phyloP scores from a whole-genome alignment of 30 jellyfish, hydroid and myxozoan species.

The Pseudorhiza aurosa region DNA sequence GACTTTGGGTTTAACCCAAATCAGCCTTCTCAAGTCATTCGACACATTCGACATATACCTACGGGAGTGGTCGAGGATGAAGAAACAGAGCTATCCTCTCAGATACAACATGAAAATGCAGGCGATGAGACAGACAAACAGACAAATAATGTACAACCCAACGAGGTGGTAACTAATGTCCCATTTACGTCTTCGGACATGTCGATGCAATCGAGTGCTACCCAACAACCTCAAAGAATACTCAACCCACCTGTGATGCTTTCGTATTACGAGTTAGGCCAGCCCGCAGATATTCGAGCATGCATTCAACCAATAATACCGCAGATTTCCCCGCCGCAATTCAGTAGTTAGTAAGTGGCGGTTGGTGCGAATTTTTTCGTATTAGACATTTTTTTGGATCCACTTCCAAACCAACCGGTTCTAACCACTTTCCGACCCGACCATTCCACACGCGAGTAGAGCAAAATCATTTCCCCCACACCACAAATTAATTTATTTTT shows the following conservation, averaged over 20 bases:
- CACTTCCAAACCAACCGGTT: too few relatives aligned
- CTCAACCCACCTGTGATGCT: slow-evolving; percentile 32
- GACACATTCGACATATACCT: neutral
- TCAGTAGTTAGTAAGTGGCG: too few relatives aligned
- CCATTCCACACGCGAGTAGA: too few relatives aligned
- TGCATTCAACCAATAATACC: too few relatives aligned
- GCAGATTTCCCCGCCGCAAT: too few relatives aligned
- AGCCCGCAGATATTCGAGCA: slow-evolving; percentile 11
- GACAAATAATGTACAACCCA: neutral
- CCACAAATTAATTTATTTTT: too few relatives aligned
- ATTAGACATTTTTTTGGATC: too few relatives aligned
- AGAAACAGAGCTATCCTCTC: slow-evolving; percentile 8
- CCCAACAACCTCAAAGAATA: slow-evolving; percentile 30
- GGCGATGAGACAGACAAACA: slow-evolving; percentile 2
- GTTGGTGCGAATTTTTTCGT: too few relatives aligned
- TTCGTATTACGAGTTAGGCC: slow-evolving; percentile 15
- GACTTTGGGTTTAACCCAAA: slow-evolving; percentile 1
- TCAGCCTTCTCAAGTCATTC: neutral
- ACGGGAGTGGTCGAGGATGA: neutral
- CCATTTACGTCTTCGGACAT: slow-evolving; percentile 8
- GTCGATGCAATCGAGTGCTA: neutral
- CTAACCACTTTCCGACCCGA: too few relatives aligned
- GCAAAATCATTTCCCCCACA: too few relatives aligned
- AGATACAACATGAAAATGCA: neutral
- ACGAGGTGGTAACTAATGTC: neutral